Evolutionary conservation across 2,797 vertebrate species (phyloP), one percentile per base, ranked within the genome.

Genomic region (Triplophysa bombifrons): DNA sequence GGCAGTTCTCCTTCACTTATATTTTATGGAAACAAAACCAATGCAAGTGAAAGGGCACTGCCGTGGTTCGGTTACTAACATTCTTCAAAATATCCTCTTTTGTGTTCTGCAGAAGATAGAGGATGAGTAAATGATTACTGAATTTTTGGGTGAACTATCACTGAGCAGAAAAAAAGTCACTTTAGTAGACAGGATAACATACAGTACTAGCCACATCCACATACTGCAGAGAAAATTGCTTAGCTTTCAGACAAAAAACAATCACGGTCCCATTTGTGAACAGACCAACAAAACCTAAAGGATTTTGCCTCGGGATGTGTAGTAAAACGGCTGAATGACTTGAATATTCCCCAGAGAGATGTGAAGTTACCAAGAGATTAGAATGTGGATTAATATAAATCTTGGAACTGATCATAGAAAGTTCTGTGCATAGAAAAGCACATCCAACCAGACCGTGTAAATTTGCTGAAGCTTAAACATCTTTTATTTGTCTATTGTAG

Each of bases 321-420:
- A 51, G 11, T 53, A 30, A 55, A 78, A 69, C 3, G 0, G 38
- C 14, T 69, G 56, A 56, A 51, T 46, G 67, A 56, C 30, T 34
- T 7, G 64, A 56, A 64, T 53, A 38, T 61, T 14, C 67, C 56
- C 61, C 48, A 55, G 56, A 55, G 48, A 61, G 48, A 74, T 65
- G 61, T 74, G 46, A 78, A 56, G 65, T 74, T 78, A 78, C 55
- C 27, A 20, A 9, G 46, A 70, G 76, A 71, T 53, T 56, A 70
- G 25, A 27, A 80, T 55, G 30, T 41, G 30, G 77, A 80, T 80
- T 65, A 56, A 72, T 67, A 58, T 30, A 30, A 30, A 30, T 80
- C 61, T 80, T 72, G 61, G 70, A 72, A 72, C 27, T 8, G 30
- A 44, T 78, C 67, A n/a, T n/a, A n/a, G n/a, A n/a, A n/a, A n/a